Percentiles rank a stretch among this genome's conserved stretches.
Conservation (phyloP, 2,797 vertebrate species). For the Malacoraja senta region DNA sequence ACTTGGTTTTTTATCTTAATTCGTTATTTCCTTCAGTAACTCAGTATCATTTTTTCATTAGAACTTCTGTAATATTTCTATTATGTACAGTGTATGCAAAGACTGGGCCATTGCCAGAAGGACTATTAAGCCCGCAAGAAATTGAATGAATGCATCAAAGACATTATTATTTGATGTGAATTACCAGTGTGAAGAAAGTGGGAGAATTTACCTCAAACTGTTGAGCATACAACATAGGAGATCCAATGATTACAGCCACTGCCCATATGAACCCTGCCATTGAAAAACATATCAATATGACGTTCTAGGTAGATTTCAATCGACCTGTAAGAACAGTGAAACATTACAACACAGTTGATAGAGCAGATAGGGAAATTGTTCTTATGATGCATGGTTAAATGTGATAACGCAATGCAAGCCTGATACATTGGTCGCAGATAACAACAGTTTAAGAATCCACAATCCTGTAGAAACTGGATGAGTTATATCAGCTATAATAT, state of each 20-base stretch:
- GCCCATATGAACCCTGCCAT: constrained; percentile 66
- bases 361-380: background rate
- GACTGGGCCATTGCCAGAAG: background rate
- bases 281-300: background rate
- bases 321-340: background rate
- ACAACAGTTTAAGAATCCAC: background rate
- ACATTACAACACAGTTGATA: background rate
- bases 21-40: background rate
- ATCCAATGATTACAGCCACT: constrained; percentile 66
- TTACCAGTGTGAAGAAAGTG: background rate
- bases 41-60: background rate
- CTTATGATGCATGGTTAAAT: background rate
- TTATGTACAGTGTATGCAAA: background rate
- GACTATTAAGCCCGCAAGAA: too few species aligned
- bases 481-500: too few species aligned
- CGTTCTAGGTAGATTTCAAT: background rate
- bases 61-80: background rate
- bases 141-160: background rate
- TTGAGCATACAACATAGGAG: constrained; percentile 73
- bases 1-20: too few species aligned
- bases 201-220: constrained; percentile 61
- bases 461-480: background rate
- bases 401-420: background rate
- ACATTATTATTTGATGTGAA: background rate
- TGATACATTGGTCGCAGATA: too few species aligned